phyloP scores from a whole-genome alignment of 2,888 invertebrate genomes.

The Macrophya alboannulata region DNA sequence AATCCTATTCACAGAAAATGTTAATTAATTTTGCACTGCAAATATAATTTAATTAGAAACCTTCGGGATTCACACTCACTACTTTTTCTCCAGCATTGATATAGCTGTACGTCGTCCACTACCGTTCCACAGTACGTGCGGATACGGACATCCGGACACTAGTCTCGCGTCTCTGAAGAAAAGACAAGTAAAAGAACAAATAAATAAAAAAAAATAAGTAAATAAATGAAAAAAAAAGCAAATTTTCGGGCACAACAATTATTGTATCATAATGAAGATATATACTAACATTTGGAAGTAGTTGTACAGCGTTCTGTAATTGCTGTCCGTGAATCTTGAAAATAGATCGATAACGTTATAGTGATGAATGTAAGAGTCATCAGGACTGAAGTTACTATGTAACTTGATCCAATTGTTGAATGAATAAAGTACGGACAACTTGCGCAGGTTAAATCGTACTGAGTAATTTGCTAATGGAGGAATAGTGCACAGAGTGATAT shows the following conservation, averaged over 20 bases:
- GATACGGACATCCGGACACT: constrained; percentile 68
- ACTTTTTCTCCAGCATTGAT: background rate
- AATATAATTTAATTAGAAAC: background rate
- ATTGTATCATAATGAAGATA: background rate
- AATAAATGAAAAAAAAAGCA: background rate
- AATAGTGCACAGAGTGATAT: constrained; percentile 71
- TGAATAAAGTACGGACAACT: constrained; percentile 61
- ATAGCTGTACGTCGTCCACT: constrained; percentile 67
- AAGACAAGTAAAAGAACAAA: constrained; percentile 17
- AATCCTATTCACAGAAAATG: background rate
- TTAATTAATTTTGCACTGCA: background rate
- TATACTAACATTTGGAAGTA: constrained; percentile 68
- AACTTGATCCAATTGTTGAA: constrained; percentile 67
- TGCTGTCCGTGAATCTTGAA: constrained; percentile 60
- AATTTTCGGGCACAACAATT: background rate
- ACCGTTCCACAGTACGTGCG: constrained; percentile 68
- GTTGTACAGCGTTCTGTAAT: constrained; percentile 64
- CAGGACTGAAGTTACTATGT: constrained; percentile 12
- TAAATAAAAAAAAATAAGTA: background rate
- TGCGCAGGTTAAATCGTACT: constrained; percentile 59
- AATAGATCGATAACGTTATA: constrained; percentile 68
- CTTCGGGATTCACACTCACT: background rate
- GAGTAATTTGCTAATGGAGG: constrained; percentile 71
- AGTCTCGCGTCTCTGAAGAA: constrained; percentile 69
- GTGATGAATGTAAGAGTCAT: constrained; percentile 18